Conservation (phyloP, 2,888 invertebrate genomes). For the Reticulitermes lucifugus region DNA sequence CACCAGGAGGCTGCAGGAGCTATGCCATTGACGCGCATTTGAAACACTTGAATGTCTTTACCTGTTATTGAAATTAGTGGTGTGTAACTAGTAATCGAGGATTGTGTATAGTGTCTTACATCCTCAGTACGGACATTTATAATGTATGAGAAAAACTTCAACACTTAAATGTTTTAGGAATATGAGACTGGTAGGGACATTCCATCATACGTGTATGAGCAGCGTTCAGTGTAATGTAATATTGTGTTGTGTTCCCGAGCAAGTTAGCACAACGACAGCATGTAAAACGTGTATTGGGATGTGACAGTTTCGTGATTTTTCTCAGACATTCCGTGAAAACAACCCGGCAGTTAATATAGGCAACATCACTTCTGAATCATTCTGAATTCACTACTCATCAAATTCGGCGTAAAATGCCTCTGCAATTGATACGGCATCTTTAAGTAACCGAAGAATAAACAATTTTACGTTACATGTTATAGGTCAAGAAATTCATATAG, state of each 20-base stretch:
- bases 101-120: neutral
- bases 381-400: neutral
- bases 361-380: neutral
- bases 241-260: too few species aligned
- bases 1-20: neutral
- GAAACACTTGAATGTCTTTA: neutral
- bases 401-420: neutral
- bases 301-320: too few species aligned
- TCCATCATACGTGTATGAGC: too few species aligned
- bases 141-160: too few species aligned
- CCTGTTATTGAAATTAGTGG: neutral
- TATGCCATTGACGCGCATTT: neutral
- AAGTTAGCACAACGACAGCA: too few species aligned
- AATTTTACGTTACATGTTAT: neutral
- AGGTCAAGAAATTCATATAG: neutral
- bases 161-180: too few species aligned
- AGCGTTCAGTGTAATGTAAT: too few species aligned
- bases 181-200: too few species aligned
- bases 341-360: neutral
- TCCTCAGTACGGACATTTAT: too few species aligned
- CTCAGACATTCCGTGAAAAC: neutral
- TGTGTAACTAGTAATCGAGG: neutral
- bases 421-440: neutral
- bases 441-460: neutral
- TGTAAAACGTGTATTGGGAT: too few species aligned